Percentiles rank a stretch among this genome's conserved stretches.
These are phyloP conservation scores for Xenus cinereus DNA, from an alignment of 2,113 vertebrate species.

Conservation along the genomic window DNA sequence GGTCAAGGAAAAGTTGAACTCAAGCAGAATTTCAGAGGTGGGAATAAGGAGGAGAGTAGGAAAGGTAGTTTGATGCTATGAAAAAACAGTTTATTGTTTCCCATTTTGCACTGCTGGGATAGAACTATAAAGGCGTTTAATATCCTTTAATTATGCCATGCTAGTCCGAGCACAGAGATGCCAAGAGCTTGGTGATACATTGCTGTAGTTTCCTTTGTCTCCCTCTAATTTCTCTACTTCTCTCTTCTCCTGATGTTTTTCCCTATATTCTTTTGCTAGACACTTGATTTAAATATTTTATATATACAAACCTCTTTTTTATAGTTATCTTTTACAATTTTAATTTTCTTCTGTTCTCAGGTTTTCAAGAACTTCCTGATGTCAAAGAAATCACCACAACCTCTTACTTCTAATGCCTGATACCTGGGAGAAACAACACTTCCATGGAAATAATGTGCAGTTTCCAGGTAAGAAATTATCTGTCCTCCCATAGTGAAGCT, in stretches of 20 bases:
- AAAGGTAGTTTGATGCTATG: neutral
- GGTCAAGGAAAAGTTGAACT: slow-evolving; percentile 60
- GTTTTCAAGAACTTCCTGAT: neutral
- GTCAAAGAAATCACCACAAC: neutral
- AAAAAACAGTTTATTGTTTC: slow-evolving; percentile 21
- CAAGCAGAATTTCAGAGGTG: slow-evolving; percentile 6
- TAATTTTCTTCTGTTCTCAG: neutral
- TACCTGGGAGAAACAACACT: neutral
- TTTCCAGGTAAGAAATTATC: neutral
- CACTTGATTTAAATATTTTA: neutral
- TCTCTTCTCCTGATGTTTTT: neutral
- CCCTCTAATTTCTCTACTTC: neutral
- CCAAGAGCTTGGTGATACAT: neutral
- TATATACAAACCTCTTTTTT: neutral
- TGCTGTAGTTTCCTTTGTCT: neutral
- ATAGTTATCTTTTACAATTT: neutral
- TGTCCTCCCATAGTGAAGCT: neutral
- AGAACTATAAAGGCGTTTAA: neutral
- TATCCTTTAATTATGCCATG: neutral
- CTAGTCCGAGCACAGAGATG: neutral
- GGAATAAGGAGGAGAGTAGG: neutral
- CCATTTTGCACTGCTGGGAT: neutral
- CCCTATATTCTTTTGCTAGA: neutral
- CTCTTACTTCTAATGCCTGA: neutral
- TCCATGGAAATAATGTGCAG: neutral